Percentiles rank a stretch among this genome's conserved stretches.
phyloP scores from a whole-genome alignment of 2,797 vertebrate species.

The Pogoniulus pusillus region DNA sequence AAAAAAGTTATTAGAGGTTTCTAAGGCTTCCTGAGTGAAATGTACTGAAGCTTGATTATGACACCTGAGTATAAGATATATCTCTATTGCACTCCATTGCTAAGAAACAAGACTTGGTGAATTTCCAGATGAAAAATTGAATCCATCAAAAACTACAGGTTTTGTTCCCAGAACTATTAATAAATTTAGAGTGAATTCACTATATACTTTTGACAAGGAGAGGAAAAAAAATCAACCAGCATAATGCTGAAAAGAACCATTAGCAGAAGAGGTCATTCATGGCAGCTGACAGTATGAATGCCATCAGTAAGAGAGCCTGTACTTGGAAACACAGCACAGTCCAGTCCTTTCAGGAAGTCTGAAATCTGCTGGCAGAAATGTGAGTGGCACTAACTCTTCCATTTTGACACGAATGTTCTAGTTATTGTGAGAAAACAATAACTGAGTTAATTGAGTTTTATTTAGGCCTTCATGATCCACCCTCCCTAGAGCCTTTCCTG shows the following conservation, averaged over 20 bases:
- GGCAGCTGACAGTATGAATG: neutral
- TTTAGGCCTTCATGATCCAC: neutral
- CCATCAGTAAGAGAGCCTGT: neutral
- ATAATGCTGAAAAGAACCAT: neutral
- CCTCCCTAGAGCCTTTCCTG: fast-evolving
- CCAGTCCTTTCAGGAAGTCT: neutral
- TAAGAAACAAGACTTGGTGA: neutral
- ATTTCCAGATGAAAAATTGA: neutral
- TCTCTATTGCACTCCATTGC: neutral
- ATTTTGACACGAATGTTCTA: neutral
- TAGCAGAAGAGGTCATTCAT: neutral
- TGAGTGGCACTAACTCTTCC: neutral
- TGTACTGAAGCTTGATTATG: neutral
- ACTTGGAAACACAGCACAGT: neutral
- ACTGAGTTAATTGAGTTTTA: neutral
- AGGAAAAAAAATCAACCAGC: neutral
- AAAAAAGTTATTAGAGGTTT: neutral
- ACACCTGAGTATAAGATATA: neutral
- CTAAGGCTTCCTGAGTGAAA: neutral
- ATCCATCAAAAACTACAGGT: neutral
- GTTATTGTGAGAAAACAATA: neutral
- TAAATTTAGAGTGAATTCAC: neutral
- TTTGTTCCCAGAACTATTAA: neutral
- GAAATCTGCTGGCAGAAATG: neutral
- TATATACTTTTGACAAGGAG: neutral